Percentiles rank a stretch among this genome's conserved stretches.
These are phyloP conservation scores for Orthosia cruda DNA, from an alignment of 2,888 invertebrate genomes.

Conservation along the genomic window DNA sequence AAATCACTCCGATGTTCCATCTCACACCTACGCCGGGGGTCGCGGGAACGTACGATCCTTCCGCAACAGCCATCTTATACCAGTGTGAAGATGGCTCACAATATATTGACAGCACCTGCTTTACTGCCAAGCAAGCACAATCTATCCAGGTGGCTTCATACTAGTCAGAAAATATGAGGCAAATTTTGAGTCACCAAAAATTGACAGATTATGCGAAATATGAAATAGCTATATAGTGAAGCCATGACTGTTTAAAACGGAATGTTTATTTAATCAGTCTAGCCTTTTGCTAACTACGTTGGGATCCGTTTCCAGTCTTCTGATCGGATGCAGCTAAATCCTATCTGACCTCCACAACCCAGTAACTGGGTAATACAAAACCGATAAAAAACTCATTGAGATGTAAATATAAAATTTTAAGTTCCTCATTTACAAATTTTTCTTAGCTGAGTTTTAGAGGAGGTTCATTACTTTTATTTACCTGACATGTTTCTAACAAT, in stretches of 20 bases:
- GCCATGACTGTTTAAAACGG: not conserved
- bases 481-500: constrained; percentile 38
- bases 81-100: not conserved
- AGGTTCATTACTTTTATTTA: not conserved
- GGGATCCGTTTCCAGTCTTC: too few species aligned
- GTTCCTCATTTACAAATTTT: not conserved
- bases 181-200: not conserved
- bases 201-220: not conserved
- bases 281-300: too few species aligned
- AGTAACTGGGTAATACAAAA: too few species aligned
- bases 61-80: not conserved
- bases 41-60: too few species aligned
- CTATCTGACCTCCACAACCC: too few species aligned
- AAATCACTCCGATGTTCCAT: too few species aligned
- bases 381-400: not conserved
- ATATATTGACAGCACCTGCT: too few species aligned
- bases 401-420: not conserved
- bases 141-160: too few species aligned
- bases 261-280: not conserved
- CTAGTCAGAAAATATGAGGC: too few species aligned
- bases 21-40: too few species aligned
- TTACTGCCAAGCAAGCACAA: not conserved
- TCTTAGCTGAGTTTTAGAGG: too few species aligned
- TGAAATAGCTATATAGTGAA: not conserved
- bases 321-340: too few species aligned